phyloP scores from a whole-genome alignment of 2,888 invertebrate species.

The Agrilus mali region DNA sequence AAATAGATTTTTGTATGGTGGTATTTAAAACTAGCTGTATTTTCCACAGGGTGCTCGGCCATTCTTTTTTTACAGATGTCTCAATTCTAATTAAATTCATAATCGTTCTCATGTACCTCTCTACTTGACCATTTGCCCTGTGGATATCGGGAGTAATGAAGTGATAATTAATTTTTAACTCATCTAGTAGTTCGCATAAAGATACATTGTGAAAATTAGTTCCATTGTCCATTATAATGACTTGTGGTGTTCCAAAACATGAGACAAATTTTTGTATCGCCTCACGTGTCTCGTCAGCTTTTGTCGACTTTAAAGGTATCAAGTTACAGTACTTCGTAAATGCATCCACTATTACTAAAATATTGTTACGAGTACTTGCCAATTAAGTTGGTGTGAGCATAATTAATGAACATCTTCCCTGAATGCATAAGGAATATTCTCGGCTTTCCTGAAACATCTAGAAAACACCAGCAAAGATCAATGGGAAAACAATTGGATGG shows the following conservation, averaged over 20 bases:
- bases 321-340: too few relatives aligned
- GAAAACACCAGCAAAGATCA: too few relatives aligned
- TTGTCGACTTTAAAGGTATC: too few relatives aligned
- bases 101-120: too few relatives aligned
- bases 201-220: conserved; percentile 9
- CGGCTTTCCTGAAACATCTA: too few relatives aligned
- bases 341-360: too few relatives aligned
- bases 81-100: conserved; percentile 6
- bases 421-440: too few relatives aligned
- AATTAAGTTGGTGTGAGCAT: too few relatives aligned
- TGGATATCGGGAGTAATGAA: neutral
- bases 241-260: conserved; percentile 7
- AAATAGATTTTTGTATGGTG: conserved; percentile 14
- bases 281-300: too few relatives aligned
- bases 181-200: conserved; percentile 5
- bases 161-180: conserved; percentile 5
- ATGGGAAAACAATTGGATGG: too few relatives aligned
- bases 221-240: conserved; percentile 8
- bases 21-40: conserved; percentile 7
- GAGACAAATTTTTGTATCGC: conserved; percentile 6
- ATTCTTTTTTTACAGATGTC: conserved; percentile 2
- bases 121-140: neutral
- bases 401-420: too few relatives aligned
- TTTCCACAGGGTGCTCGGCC: conserved; percentile 6
- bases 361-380: too few relatives aligned